Evolutionary conservation across 2,113 vertebrate species (phyloP), one percentile per base, ranked within the genome.

Genomic region (Nipponia nippon): DNA sequence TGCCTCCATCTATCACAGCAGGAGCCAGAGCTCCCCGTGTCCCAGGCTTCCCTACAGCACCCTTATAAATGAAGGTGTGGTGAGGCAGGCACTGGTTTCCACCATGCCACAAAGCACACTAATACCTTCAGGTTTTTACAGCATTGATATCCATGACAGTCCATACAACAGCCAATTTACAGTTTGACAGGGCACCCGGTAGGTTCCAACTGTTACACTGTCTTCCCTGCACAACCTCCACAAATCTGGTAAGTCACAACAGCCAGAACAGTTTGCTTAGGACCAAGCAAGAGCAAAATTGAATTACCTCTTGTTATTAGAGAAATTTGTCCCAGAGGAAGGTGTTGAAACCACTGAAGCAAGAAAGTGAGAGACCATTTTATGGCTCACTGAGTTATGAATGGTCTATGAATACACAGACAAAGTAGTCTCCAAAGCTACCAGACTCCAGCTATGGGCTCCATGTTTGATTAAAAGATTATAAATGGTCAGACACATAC

Each of bases 221-320:
- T n/a, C 56, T 89, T 73, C 38, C 49, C 61, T 47, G 72, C 10
- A 32, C 78, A 91, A 40, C 53, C 55, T 75, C 65, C 71, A 92
- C 81, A 90, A 76, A 72, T 11, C n/a, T 86, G 59, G 34, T 55
- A 87, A 89, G 53, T 52, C 14, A n/a, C 77, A 82, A 59, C 63
- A 90, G 50, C 87, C 77, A 92, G 25, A 55, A 49, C 76, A 79
- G 94, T 97, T 96, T 91, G 91, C 93, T 97, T 95, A 86, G 80
- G 85, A 97, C 44, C 21, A 84, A 97, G 59, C 44, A 93, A 97
- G 83, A 96, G 61, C 91, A 98, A 97, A 97, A 98, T 97, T 98
- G 97, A 98, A 98, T 98, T 98, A 98, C 94, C 91, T 96, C 95
- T 95, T 58, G 30, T 95, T 97, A 98, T 98, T 98, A 98, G 94